A percentile compares a stretch with the other conserved stretches of the same genome.
phyloP scores from a whole-genome alignment of 2,888 invertebrate species.

The Phortica magna region DNA sequence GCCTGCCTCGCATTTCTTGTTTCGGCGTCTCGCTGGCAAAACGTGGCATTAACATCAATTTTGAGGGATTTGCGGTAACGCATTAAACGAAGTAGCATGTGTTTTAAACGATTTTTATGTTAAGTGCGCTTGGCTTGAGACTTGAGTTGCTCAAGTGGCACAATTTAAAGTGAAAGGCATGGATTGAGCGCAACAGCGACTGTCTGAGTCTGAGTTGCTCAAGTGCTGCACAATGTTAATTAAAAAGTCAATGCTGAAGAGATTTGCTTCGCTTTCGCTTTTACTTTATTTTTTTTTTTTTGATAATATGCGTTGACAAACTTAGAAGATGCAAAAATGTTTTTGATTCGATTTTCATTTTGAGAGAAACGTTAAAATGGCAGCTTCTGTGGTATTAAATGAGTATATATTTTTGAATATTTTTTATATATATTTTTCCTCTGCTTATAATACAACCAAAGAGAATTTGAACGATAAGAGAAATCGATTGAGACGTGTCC shows the following conservation, averaged over 20 bases:
- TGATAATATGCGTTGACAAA: background rate
- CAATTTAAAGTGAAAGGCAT: background rate
- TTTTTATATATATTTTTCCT: too few species aligned
- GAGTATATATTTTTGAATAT: too few species aligned
- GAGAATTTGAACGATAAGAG: too few species aligned
- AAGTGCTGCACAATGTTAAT: background rate
- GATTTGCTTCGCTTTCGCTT: background rate
- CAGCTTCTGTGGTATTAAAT: too few species aligned
- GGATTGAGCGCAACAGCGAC: background rate
- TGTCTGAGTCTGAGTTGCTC: background rate
- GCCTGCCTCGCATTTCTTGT: too few species aligned
- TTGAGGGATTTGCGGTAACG: constrained; percentile 59
- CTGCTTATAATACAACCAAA: too few species aligned
- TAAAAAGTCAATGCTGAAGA: too few species aligned
- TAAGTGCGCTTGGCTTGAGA: background rate
- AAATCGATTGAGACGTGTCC: too few species aligned
- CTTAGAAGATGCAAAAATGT: too few species aligned
- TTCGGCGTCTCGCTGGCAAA: constrained; percentile 44
- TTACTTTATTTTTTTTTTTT: background rate
- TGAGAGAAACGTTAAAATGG: too few species aligned
- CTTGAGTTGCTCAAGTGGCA: background rate
- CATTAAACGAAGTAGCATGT: background rate
- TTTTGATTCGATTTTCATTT: too few species aligned
- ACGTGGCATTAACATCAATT: constrained; percentile 64
- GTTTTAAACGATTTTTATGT: constrained; percentile 12